Base-by-base conservation (phyloP, 2,113 vertebrate genomes). In the Arenaria interpres region DNA sequence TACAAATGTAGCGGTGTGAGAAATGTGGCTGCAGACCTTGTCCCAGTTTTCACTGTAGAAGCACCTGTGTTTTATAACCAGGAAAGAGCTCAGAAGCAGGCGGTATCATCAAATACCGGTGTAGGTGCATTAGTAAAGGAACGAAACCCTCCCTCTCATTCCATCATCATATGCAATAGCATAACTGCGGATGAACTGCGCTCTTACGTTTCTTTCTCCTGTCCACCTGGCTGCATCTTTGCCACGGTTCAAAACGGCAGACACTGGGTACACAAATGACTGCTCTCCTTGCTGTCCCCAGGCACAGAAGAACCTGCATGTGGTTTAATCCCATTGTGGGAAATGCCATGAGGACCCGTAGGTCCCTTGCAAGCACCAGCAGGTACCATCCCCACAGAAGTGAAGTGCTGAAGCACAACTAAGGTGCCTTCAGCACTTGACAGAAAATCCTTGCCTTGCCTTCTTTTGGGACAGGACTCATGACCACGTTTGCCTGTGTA, bases 171-270 rank as follows among this genome's bases (percentile, higher is more conserved):
- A 21, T 19, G 35, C 20, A 64, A 33, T 1, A 51, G 45, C 4
- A 35, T 5, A 86, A 71, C 22, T 80, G 67, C 4, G n/a, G 60
- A 67, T 10, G 8, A 63, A 13, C 6, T 19, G 25, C 4, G 9
- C 33, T 63, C 75, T 19, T 41, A 11, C 0, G 0, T 7, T 73
- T 76, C 63, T 57, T 74, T 46, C 41, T 80, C 33, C 39, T 60
- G 30, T 21, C 53, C 23, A 27, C 14, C 33, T 20, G 56, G 22
- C 28, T 41, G 35, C 35, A 56, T 21, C 79, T 79, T 76, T 46
- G 43, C 39, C 53, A 33, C 0, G 4, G 24, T 25, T 41, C 1
- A 1, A 20, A 56, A 30, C 1, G 3, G n/a, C 20, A 75, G 64
- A 66, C 6, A 3, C 1, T 8, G 19, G 5, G 23, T 19, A 21